Evolutionary conservation across 2,113 vertebrate species (phyloP), one percentile per base, ranked within the genome.

Genomic region (Eubucco bourcierii): DNA sequence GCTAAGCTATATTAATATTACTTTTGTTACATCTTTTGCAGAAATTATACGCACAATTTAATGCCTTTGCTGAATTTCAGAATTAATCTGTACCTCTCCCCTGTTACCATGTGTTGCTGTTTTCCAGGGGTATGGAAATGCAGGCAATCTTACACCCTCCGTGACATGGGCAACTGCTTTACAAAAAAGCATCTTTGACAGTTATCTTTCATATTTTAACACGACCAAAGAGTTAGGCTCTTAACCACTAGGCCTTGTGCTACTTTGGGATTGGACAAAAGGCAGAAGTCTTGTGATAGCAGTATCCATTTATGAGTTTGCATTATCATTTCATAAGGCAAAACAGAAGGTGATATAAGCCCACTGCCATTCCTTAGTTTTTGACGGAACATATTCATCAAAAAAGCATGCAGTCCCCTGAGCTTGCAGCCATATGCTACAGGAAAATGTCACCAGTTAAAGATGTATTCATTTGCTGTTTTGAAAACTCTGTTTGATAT

Each of bases 361-460:
- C 97, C 96, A 96, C 96, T 97, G 97, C 97, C 97, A 97, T 98
- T 98, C 98, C 98, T 98, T 98, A 96, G 97, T 98, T 98, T 98
- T 97, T 97, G 98, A 99, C 97, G 98, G 97, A 98, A 98, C 98
- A 97, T 98, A 98, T 98, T 98, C 98, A 99, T 99, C 98, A 99
- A 99, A 99, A 97, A 99, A 98, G 97, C 97, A 97, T 98, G 97
- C 97, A 98, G 98, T 99, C 98, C 99, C 98, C 97, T 98, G 99
- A 99, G 99, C 98, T 97, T 96, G 87, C 97, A 97, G 97, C 98
- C 99, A 99, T 99, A 99, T 99, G 98, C 98, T 97, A 93, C 97
- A 97, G 98, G 98, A 98, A 99, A 99, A 99, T 99, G 99, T 99
- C 99, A 99, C 98, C 98, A 98, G 98, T 98, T 98, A 99, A 99